Conservation (phyloP, 2,888 invertebrate species). For the Buathra laborator region DNA sequence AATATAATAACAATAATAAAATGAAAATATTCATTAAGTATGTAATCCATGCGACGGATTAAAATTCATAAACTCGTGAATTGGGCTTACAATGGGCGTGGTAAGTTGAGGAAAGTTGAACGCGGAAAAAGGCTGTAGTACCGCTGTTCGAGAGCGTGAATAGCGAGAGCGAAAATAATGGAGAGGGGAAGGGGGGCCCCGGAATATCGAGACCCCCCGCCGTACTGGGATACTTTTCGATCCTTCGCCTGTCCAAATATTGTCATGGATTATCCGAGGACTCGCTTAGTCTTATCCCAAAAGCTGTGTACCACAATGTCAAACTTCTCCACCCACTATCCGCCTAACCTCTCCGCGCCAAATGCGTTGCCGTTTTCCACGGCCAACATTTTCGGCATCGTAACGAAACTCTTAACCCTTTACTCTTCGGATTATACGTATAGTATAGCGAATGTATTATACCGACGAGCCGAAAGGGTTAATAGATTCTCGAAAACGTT, state of each 20-base stretch:
- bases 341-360: slow-evolving; percentile 27
- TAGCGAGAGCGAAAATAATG: slow-evolving; percentile 9
- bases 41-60: background rate
- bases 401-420: slow-evolving; percentile 28
- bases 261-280: slow-evolving; percentile 64
- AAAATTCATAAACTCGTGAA: background rate
- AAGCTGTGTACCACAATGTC: slow-evolving; percentile 23
- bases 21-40: background rate
- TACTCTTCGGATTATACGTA: background rate
- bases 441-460: background rate
- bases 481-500: slow-evolving; percentile 63
- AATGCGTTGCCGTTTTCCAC: background rate
- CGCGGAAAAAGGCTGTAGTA: background rate
- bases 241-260: slow-evolving; percentile 72
- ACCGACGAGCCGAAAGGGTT: slow-evolving; percentile 52
- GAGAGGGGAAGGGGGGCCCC: slow-evolving; percentile 27
- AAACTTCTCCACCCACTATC: slow-evolving; percentile 53
- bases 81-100: background rate
- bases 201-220: slow-evolving; percentile 56
- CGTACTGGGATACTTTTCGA: slow-evolving; percentile 50
- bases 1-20: too few species aligned
- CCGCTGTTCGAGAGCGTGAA: background rate
- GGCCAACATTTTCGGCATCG: background rate
- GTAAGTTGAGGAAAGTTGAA: background rate
- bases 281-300: slow-evolving; percentile 68